Conservation (phyloP, 2,797 vertebrate species). For the Limnodromus scolopaceus region DNA sequence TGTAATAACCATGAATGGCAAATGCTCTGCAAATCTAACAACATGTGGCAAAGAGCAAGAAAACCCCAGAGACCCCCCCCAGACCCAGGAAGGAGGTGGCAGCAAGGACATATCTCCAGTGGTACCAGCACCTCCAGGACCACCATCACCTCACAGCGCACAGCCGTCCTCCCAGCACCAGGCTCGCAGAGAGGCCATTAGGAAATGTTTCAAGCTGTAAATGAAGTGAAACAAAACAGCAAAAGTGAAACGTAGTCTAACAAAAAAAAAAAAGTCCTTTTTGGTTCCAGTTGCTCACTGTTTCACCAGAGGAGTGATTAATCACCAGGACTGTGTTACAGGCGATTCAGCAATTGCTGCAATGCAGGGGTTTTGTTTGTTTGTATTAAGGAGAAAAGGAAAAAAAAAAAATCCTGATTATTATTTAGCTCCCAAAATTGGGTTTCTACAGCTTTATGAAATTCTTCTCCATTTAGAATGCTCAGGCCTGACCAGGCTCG, state of each 20-base stretch:
- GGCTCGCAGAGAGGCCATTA: accelerated
- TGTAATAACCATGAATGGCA: accelerated
- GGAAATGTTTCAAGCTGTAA: neutral
- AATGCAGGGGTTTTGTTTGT: constrained; percentile 63
- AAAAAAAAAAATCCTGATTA: neutral
- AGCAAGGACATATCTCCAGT: neutral
- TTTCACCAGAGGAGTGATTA: constrained; percentile 62
- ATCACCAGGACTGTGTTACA: constrained; percentile 39
- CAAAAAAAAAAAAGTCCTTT: neutral
- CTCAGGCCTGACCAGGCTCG: neutral
- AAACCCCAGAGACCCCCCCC: neutral
- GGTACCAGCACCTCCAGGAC: neutral
- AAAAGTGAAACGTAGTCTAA: neutral
- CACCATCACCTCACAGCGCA: accelerated
- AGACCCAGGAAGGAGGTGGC: neutral
- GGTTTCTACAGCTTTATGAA: neutral
- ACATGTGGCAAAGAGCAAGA: neutral
- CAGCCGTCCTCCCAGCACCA: neutral
- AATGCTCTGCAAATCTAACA: neutral
- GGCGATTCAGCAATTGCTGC: constrained; percentile 20
- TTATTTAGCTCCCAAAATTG: neutral
- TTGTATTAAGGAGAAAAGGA: neutral
- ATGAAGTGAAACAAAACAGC: neutral
- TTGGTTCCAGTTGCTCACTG: neutral
- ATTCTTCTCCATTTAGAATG: neutral